Conservation (phyloP, 2,797 vertebrate species). For the Okamejei kenojei region DNA sequence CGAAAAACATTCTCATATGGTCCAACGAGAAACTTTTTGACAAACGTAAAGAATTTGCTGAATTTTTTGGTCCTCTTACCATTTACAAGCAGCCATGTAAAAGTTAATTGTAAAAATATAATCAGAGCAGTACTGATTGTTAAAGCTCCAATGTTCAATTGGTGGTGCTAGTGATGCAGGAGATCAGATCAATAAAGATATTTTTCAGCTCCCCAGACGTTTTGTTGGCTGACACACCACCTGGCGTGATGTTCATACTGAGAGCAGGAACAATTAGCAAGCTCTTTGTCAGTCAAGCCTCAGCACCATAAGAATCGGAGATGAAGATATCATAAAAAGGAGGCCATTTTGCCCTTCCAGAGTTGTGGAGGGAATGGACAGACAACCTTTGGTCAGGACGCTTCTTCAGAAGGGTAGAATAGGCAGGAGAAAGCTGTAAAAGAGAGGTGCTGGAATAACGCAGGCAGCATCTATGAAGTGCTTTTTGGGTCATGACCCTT, state of each 20-base stretch:
- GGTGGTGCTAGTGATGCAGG: neutral
- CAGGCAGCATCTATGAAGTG: too few relatives aligned
- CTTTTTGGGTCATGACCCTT: too few relatives aligned
- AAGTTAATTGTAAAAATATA: neutral
- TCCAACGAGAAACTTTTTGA: neutral
- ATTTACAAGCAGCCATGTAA: neutral
- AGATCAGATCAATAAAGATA: constrained; percentile 12
- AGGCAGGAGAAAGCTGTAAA: too few relatives aligned
- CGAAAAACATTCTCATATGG: neutral
- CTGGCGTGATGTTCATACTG: neutral
- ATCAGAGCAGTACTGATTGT: neutral
- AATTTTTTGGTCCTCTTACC: neutral
- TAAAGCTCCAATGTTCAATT: neutral
- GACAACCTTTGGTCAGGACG: too few relatives aligned
- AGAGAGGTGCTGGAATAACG: too few relatives aligned
- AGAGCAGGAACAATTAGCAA: neutral
- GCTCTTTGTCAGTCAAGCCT: neutral
- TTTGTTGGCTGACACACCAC: neutral
- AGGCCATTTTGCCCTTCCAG: neutral
- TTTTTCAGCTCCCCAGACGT: constrained; percentile 17
- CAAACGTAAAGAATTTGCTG: neutral
- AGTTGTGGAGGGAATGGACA: too few relatives aligned
- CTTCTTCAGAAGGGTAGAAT: too few relatives aligned
- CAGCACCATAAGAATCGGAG: neutral
- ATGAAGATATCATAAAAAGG: neutral